Percentiles rank a stretch among this genome's conserved stretches.
These are phyloP conservation scores for Ashinkailepas kermadecensis DNA, from an alignment of 2,888 invertebrate genomes.

Conservation along the genomic window DNA sequence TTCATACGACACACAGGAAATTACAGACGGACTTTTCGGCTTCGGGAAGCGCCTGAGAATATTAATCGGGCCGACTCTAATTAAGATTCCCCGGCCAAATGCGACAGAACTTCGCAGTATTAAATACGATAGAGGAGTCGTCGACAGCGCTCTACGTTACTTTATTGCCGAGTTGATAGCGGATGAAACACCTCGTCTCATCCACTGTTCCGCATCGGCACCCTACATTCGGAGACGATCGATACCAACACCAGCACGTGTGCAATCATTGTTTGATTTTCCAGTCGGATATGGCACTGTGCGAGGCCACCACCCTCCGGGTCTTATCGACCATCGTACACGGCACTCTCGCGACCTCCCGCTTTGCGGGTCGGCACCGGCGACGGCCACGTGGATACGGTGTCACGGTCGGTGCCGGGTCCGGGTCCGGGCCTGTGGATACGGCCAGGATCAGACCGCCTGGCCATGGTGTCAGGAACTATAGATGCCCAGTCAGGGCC, in stretches of 20 bases:
- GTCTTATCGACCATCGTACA: neutral
- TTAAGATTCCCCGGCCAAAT: constrained; percentile 1
- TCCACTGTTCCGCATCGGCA: neutral
- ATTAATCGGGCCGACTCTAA: neutral
- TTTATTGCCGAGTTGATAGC: neutral
- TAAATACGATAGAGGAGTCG: neutral
- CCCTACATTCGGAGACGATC: neutral
- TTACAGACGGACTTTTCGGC: neutral
- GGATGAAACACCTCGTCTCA: neutral
- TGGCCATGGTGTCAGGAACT: no score
- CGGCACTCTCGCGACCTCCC: no score
- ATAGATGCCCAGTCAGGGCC: no score
- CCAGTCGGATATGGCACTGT: neutral
- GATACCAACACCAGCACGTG: neutral
- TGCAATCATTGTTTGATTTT: neutral
- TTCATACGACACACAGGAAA: constrained; percentile 1
- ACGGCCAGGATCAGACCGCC: no score
- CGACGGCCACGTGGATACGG: no score
- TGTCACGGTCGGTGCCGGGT: no score
- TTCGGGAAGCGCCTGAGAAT: neutral
- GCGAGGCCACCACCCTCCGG: neutral
- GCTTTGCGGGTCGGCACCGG: no score
- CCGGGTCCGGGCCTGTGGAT: no score
- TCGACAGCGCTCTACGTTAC: neutral
- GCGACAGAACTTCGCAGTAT: neutral